These are phyloP conservation scores for Rhadinocentrus ornatus DNA, from an alignment of 2,797 vertebrate species.

Conservation along the genomic window DNA sequence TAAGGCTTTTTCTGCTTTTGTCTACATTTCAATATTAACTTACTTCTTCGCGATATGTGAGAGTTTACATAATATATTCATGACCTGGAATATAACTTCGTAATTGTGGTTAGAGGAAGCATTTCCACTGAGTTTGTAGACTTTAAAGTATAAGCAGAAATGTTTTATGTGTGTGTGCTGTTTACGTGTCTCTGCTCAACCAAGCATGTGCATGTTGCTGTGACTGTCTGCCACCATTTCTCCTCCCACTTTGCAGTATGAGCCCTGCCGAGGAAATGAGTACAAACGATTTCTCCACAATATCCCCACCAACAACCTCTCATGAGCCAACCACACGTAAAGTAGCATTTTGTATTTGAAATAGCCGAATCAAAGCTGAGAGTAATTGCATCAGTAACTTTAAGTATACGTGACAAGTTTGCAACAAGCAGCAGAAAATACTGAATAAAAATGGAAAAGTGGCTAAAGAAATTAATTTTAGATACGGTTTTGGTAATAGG, in stretches of 20 bases:
- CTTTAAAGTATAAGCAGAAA: background rate
- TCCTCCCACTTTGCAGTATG: conserved; percentile 18
- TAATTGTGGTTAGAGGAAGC: background rate
- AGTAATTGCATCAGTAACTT: conserved; percentile 9
- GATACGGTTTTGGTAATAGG: background rate
- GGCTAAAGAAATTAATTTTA: background rate
- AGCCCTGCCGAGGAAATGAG: conserved; percentile 55
- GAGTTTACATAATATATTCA: background rate
- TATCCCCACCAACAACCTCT: conserved; percentile 28
- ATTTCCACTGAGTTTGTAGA: conserved; percentile 1
- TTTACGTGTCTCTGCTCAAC: background rate
- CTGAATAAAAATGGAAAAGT: background rate
- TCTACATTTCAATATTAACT: background rate
- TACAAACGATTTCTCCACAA: conserved; percentile 44
- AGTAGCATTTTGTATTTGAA: conserved; percentile 34
- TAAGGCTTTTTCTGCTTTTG: background rate
- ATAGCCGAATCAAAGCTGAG: conserved; percentile 24
- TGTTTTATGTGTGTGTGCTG: background rate
- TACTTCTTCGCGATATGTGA: background rate
- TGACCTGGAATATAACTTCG: background rate
- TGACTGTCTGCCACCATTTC: conserved; percentile 14
- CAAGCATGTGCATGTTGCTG: conserved; percentile 1
- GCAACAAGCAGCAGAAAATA: background rate
- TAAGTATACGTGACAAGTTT: background rate
- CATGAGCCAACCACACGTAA: conserved; percentile 42